Conservation (phyloP, 2,797 vertebrate species). For the Dromococcyx pavoninus region DNA sequence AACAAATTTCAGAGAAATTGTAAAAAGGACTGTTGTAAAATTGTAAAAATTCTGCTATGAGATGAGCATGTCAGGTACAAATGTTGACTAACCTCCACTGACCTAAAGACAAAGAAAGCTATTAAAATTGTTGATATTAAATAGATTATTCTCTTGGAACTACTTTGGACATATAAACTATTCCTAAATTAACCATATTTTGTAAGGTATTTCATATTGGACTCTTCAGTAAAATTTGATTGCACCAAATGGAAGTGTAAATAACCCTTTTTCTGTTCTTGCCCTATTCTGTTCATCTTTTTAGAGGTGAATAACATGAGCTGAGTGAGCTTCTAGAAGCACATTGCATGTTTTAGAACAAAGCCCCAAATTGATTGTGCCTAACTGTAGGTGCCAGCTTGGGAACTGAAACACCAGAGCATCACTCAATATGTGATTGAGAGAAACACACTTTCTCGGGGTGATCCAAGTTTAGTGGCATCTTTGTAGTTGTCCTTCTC, state of each 20-base stretch:
- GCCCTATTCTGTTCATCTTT: too few relatives aligned
- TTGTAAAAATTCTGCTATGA: background rate
- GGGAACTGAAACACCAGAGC: background rate
- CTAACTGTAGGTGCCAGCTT: background rate
- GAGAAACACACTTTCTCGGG: background rate
- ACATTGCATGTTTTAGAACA: background rate
- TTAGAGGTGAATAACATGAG: background rate
- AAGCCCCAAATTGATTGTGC: background rate
- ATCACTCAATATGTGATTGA: rapidly evolving
- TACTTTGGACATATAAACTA: background rate
- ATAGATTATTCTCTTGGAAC: background rate
- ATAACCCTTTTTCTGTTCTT: background rate
- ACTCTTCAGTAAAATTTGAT: background rate
- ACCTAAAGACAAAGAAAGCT: background rate
- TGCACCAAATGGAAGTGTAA: background rate
- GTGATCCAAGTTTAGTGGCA: background rate
- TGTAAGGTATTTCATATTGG: background rate
- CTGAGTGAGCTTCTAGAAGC: background rate
- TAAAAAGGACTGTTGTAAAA: background rate
- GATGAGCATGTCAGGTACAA: background rate
- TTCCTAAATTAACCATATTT: background rate
- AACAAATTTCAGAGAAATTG: background rate
- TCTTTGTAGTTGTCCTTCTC: background rate
- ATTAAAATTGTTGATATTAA: background rate
- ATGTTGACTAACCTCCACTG: background rate